phyloP scores from a whole-genome alignment of 1,140 invertebrate species.

The Drosophila equinoxialis region DNA sequence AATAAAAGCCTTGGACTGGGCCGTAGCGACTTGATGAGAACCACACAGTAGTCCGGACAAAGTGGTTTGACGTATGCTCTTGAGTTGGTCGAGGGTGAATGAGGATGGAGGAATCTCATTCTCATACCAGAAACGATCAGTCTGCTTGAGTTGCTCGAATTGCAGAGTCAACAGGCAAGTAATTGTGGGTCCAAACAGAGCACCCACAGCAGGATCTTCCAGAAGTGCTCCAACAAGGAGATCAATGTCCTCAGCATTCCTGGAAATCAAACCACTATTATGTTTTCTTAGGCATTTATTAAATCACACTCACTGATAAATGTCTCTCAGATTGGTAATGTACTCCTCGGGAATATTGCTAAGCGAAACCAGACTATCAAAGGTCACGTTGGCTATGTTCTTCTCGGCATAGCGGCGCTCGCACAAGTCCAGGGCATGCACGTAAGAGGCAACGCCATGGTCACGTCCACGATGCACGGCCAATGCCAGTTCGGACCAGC shows the following conservation, averaged over 20 bases:
- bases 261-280: constrained; percentile 56
- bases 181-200: constrained; percentile 93
- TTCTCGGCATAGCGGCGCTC: constrained; percentile 84
- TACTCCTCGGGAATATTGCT: constrained; percentile 76
- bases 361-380: constrained; percentile 55
- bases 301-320: constrained; percentile 68
- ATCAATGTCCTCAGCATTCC: constrained; percentile 92
- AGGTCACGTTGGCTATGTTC: constrained; percentile 66
- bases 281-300: neutral
- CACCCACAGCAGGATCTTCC: constrained; percentile 91
- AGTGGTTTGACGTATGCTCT: constrained; percentile 84
- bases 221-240: constrained; percentile 92
- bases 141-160: constrained; percentile 90
- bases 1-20: constrained; percentile 94
- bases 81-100: constrained; percentile 91
- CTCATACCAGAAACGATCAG: constrained; percentile 97
- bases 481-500: constrained; percentile 85
- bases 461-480: constrained; percentile 91
- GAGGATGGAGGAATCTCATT: constrained; percentile 96
- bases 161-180: constrained; percentile 92
- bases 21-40: constrained; percentile 84
- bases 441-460: constrained; percentile 95
- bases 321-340: constrained; percentile 74
- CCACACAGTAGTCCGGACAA: constrained; percentile 83
- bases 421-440: constrained; percentile 86